Conservation (phyloP, 2,797 vertebrate species). For the Silurus aristotelis region DNA sequence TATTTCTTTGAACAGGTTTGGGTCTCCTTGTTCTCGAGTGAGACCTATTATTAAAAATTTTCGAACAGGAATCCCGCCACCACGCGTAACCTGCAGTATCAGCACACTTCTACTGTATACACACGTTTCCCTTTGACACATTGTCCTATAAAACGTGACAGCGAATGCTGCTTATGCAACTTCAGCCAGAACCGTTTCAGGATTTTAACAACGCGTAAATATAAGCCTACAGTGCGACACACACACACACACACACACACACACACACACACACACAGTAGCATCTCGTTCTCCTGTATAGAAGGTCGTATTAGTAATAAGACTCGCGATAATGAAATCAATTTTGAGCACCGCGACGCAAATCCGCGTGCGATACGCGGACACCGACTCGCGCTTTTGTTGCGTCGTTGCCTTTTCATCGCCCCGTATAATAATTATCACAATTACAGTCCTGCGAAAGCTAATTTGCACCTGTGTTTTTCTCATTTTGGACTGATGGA, state of each 20-base stretch:
- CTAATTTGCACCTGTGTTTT: neutral
- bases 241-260: neutral
- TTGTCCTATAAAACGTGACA: neutral
- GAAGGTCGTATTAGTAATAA: slow-evolving; percentile 8
- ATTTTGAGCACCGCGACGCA: neutral
- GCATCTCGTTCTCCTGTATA: neutral
- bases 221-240: neutral
- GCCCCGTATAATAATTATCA: neutral
- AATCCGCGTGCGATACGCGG: neutral
- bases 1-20: too few species aligned
- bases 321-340: neutral
- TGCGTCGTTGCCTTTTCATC: neutral
- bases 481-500: slow-evolving; percentile 7
- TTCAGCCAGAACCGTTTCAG: neutral
- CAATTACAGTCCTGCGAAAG: neutral
- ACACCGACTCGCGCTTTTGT: neutral
- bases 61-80: too few species aligned
- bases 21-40: too few species aligned
- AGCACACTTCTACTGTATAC: neutral
- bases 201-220: neutral
- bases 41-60: too few species aligned
- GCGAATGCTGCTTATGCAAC: neutral
- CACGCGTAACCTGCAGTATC: too few species aligned
- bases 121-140: neutral
- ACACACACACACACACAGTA: neutral